Evolutionary conservation across 1,140 invertebrate species (phyloP).

Genomic region (Drosophila asahinai): DNA sequence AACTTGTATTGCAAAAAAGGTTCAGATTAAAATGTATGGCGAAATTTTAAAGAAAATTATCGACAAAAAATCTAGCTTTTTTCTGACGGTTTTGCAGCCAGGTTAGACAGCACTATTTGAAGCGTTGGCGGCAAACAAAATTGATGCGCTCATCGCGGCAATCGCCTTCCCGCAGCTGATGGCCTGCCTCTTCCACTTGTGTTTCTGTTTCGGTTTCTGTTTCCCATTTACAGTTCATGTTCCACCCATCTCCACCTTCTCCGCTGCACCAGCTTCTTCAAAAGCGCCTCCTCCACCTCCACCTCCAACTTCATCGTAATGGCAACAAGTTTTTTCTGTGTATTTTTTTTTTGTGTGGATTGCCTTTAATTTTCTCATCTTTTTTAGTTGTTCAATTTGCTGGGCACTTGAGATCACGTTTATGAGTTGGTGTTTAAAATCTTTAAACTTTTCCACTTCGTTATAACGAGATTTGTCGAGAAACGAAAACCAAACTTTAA

Average conservation of each 20-base stretch:
- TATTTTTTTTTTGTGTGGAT: slow-evolving; percentile 1
- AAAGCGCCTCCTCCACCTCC: slow-evolving; percentile 8
- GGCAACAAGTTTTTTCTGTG: slow-evolving; percentile 54
- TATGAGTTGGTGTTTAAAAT: slow-evolving; percentile 45
- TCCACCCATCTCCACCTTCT: slow-evolving; percentile 4
- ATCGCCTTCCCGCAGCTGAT: slow-evolving; percentile 35
- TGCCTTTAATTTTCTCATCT: slow-evolving; percentile 35
- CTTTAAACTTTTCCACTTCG: slow-evolving; percentile 16
- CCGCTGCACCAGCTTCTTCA: slow-evolving; percentile 4
- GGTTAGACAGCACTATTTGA: background rate
- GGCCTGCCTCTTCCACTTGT: background rate
- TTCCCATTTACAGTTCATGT: slow-evolving; percentile 48
- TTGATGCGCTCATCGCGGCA: slow-evolving; percentile 68
- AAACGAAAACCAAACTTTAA: no score
- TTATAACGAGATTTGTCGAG: slow-evolving; percentile 13
- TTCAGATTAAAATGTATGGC: no score
- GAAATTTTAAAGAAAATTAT: background rate
- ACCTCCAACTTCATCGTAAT: slow-evolving; percentile 31
- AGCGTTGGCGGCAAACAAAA: slow-evolving; percentile 44
- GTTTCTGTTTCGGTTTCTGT: slow-evolving; percentile 19
- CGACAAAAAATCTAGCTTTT: no score
- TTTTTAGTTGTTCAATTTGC: slow-evolving; percentile 42
- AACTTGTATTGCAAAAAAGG: no score
- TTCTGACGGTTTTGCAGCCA: background rate
- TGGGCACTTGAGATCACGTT: slow-evolving; percentile 34